Conservation (phyloP, 2,113 vertebrate species). For the Donacobius atricapilla region DNA sequence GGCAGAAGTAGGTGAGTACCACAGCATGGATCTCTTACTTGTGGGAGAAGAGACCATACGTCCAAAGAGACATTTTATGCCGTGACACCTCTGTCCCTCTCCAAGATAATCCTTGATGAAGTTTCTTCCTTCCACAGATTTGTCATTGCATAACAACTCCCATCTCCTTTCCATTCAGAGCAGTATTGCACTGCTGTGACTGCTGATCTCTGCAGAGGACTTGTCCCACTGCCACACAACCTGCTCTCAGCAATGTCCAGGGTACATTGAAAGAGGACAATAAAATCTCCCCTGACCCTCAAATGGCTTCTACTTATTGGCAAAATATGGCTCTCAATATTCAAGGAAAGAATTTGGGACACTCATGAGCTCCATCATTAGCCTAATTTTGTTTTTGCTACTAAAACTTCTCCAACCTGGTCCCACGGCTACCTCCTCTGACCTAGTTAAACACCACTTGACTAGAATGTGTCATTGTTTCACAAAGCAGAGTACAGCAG, state of each 20-base stretch:
- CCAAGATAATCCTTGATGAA: neutral
- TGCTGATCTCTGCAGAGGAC: neutral
- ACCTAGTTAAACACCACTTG: neutral
- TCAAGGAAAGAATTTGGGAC: constrained; percentile 1
- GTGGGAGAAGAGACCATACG: neutral
- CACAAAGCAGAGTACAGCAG: neutral
- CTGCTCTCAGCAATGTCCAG: neutral
- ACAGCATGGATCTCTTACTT: neutral
- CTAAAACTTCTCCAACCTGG: neutral
- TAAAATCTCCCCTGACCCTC: neutral
- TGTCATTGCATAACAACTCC: neutral
- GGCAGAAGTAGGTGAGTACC: neutral
- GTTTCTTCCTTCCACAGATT: neutral
- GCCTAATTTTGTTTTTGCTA: constrained; percentile 39
- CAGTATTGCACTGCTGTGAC: neutral
- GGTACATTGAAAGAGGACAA: neutral
- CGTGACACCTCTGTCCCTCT: neutral
- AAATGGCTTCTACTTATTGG: neutral
- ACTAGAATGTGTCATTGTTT: neutral
- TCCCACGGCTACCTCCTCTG: neutral
- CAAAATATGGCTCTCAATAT: neutral
- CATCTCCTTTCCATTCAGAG: neutral
- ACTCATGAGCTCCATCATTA: neutral
- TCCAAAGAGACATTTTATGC: neutral
- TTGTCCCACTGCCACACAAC: neutral